These are phyloP conservation scores for Stegostoma tigrinum DNA, from an alignment of 2,113 vertebrate species.

Conservation along the genomic window DNA sequence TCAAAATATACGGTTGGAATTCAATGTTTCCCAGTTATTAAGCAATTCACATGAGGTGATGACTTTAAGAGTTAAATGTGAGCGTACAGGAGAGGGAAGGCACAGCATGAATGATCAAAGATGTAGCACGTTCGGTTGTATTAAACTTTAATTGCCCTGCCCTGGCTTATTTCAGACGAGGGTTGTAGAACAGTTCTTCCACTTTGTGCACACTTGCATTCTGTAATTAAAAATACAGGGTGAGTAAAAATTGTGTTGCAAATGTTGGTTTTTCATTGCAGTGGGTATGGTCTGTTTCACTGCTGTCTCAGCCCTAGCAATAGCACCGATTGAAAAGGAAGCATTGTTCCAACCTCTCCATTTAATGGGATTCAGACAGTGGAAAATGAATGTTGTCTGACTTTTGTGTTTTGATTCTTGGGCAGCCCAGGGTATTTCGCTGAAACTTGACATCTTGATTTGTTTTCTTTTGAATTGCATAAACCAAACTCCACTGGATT, in stretches of 20 bases:
- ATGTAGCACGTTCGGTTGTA: not conserved
- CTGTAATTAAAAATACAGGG: not conserved
- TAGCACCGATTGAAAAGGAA: not conserved
- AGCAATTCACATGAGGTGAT: not conserved
- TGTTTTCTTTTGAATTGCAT: not conserved
- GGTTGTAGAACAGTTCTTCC: not conserved
- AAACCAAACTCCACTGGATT: not conserved
- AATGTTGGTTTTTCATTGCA: not conserved
- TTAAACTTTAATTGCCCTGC: too few species aligned
- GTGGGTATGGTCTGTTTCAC: not conserved
- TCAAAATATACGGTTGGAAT: not conserved
- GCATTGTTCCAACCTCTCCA: not conserved
- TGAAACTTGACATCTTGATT: not conserved
- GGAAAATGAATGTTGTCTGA: conserved; percentile 2
- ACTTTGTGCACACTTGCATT: not conserved
- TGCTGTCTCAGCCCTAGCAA: not conserved
- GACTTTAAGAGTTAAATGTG: not conserved
- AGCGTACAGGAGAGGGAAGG: not conserved
- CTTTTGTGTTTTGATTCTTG: too few species aligned
- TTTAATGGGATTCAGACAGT: not conserved
- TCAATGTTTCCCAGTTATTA: not conserved
- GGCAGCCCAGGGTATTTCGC: not conserved
- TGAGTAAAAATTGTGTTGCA: not conserved
- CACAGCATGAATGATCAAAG: not conserved
- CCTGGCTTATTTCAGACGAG: not conserved